Evolutionary conservation across 2,797 vertebrate genomes (phyloP), one percentile per base, ranked within the genome.

Genomic region (Crypturellus tataupa): DNA sequence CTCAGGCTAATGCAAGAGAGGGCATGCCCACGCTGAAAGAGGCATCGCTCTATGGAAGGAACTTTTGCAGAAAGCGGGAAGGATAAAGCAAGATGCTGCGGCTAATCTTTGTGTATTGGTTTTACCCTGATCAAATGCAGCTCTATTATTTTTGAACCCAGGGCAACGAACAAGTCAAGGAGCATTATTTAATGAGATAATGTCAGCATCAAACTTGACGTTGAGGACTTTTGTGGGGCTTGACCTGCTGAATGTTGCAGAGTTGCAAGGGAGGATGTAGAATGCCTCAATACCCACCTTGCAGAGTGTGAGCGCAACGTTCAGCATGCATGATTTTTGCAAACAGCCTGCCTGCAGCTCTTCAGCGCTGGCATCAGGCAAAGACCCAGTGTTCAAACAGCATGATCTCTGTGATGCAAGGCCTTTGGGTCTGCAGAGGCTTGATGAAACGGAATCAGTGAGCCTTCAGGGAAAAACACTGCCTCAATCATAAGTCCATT

Each of bases 321-420:
- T 85, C 37, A 51, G 29, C 35, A 18, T 5, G 37, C 83, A 35
- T 5, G 7, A 6, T 65, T 18, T 64, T 8, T 10, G 15, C 19
- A 12, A 0, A 2, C 35, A 73, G 14, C 19, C 46, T 70, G 8
- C 39, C 37, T 39, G 53, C 60, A 90, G 2, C 24, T 58, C 21
- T 65, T 55, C 29, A 84, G 4, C 0, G 0, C 46, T 40, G 62
- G 4, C 2, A 21, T 63, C 33, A 51, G 39, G 5, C 3, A 4
- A 1, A 10, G 23, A 67, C 56, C 25, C 46, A 27, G 7, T 2
- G 18, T 73, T 81, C 58, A 59, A 59, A 39, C 25, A 90, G 4
- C 6, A 24, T 59, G n/a, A n/a, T 72, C 10, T 55, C 49, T 64
- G 16, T 75, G n/a, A 39, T 35, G n/a, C 3, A 25, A 39, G 11